A percentile compares a stretch with the other conserved stretches of the same genome.
These are phyloP conservation scores for Drosophila pseudotakahashii DNA, from an alignment of 2,888 invertebrate species.

Conservation along the genomic window DNA sequence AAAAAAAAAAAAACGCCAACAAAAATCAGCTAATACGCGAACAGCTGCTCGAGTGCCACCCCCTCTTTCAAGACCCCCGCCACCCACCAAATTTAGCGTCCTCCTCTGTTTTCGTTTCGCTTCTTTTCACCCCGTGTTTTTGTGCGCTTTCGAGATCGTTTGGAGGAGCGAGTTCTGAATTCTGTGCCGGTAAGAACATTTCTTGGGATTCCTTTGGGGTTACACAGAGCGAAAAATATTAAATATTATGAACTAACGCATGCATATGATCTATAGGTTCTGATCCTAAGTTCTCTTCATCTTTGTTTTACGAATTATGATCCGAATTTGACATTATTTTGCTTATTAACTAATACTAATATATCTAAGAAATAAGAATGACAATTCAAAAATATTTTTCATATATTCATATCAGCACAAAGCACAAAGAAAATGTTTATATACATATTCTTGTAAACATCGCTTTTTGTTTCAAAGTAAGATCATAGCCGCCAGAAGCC, in stretches of 20 bases:
- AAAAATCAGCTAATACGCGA: constrained; percentile 8
- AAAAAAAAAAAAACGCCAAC: constrained; percentile 16
- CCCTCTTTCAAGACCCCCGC: not conserved
- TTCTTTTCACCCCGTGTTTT: constrained; percentile 13
- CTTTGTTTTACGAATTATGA: too few species aligned
- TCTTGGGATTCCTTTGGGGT: constrained; percentile 6
- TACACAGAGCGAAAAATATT: constrained; percentile 2
- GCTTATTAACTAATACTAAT: too few species aligned
- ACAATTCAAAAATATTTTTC: too few species aligned
- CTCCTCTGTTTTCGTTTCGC: constrained; percentile 15
- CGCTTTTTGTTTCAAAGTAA: not conserved
- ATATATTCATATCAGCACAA: too few species aligned
- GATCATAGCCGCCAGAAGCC: not conserved
- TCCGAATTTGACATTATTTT: too few species aligned
- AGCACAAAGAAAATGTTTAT: too few species aligned
- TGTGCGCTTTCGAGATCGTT: constrained; percentile 9
- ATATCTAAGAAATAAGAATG: too few species aligned
- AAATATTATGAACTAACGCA: too few species aligned
- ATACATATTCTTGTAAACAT: too few species aligned
- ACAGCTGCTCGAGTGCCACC: constrained; percentile 47
- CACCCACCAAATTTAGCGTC: constrained; percentile 18
- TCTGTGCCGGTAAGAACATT: constrained; percentile 39
- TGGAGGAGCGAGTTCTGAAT: constrained; percentile 15
- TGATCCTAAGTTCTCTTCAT: too few species aligned
- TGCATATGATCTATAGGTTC: too few species aligned